These are phyloP conservation scores for Drosophila pandora DNA, from an alignment of 1,140 invertebrate species.

Conservation along the genomic window DNA sequence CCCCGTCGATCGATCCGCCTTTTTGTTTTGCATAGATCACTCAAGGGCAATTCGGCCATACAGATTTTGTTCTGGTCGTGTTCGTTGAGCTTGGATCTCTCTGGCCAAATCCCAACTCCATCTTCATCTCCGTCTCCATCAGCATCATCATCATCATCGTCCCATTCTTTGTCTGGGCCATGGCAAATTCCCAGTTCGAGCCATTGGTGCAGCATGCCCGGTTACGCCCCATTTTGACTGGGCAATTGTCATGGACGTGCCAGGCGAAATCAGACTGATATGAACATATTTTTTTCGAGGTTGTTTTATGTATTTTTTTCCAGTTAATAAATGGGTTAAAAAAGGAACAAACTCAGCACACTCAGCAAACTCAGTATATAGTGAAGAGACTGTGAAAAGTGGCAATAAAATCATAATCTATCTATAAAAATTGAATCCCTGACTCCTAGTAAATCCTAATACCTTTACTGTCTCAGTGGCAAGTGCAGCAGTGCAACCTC, in stretches of 20 bases:
- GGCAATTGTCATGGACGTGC: conserved; percentile 62
- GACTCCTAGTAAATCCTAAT: not conserved
- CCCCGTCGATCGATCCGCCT: conserved; percentile 29
- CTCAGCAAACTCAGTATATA: no score
- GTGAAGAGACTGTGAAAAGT: not conserved
- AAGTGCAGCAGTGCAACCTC: conserved; percentile 34
- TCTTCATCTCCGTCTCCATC: conserved; percentile 1
- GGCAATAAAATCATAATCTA: no score
- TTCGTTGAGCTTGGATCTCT: conserved; percentile 12
- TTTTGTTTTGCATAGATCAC: conserved; percentile 63
- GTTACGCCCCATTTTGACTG: conserved; percentile 56
- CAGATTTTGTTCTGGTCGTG: conserved; percentile 60
- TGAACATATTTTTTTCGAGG: conserved; percentile 21
- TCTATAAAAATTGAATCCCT: not conserved
- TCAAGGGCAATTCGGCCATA: conserved; percentile 59
- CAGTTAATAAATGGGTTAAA: conserved; percentile 32
- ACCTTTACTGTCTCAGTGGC: not conserved
- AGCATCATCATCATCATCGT: conserved; percentile 16
- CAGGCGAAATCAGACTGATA: conserved; percentile 31
- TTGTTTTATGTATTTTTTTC: not conserved
- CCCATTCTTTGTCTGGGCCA: conserved; percentile 38
- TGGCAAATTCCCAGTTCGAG: conserved; percentile 56
- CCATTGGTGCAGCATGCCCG: conserved; percentile 42
- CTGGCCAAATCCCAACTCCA: conserved; percentile 8
- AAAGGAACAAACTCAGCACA: not conserved